Evolutionary conservation across 2,113 vertebrate genomes (phyloP).

Genomic region (Donacobius atricapilla): DNA sequence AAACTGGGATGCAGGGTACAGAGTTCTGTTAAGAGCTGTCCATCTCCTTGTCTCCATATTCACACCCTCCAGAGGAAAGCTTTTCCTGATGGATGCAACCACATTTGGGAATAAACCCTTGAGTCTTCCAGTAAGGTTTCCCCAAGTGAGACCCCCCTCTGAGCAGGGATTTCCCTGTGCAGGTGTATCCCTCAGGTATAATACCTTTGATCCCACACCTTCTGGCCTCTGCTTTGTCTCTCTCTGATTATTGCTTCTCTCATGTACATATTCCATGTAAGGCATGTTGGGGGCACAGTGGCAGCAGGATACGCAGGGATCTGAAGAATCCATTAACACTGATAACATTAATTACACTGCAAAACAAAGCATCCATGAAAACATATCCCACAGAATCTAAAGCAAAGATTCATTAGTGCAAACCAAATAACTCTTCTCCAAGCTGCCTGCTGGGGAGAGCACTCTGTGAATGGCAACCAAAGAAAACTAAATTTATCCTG

Average conservation of each 20-base stretch:
- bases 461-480: background rate
- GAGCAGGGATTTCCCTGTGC: background rate
- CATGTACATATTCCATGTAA: background rate
- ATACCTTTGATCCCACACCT: background rate
- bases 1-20: background rate
- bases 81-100: background rate
- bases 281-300: background rate
- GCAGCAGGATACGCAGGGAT: background rate
- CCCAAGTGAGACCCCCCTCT: background rate
- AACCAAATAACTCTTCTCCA: background rate
- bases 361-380: constrained; percentile 16
- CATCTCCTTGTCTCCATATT: background rate
- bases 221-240: background rate
- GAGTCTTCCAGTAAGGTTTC: background rate
- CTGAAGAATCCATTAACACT: background rate
- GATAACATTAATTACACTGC: constrained; percentile 9
- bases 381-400: background rate
- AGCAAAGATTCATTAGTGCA: background rate
- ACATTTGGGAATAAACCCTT: background rate
- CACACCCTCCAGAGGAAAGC: background rate
- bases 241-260: background rate
- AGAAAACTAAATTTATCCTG: background rate
- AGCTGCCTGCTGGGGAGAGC: background rate
- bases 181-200: background rate
- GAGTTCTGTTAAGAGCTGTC: background rate